These are phyloP conservation scores for Pangasianodon gigas DNA, from an alignment of 2,113 vertebrate species.

Conservation along the genomic window DNA sequence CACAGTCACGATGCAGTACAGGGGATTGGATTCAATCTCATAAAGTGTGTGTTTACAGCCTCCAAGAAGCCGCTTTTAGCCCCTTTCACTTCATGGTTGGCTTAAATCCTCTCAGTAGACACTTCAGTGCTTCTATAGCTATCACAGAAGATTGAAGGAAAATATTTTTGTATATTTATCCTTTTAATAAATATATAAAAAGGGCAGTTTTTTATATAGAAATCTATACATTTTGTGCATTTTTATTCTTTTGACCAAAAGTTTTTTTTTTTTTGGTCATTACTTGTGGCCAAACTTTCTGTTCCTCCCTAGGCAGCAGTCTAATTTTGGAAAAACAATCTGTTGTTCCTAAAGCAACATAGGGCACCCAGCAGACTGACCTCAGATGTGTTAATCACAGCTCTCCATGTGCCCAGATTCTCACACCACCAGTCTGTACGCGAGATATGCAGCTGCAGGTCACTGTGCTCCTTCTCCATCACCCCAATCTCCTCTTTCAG, in stretches of 20 bases:
- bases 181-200: not conserved
- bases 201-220: not conserved
- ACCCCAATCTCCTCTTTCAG: conserved; percentile 92
- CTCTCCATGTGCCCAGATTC: conserved; percentile 92
- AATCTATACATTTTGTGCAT: not conserved
- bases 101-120: not conserved
- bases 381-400: conserved; percentile 83
- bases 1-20: not conserved
- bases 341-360: not conserved
- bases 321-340: not conserved
- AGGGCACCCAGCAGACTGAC: conserved; percentile 63
- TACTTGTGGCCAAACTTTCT: not conserved
- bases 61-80: not conserved
- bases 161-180: not conserved
- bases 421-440: conserved; percentile 99
- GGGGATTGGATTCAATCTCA: not conserved
- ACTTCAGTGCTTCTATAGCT: not conserved
- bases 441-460: conserved; percentile 91
- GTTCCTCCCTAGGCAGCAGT: not conserved
- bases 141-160: not conserved
- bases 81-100: not conserved
- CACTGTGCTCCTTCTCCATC: conserved; percentile 91
- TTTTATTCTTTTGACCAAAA: not conserved
- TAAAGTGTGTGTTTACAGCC: not conserved
- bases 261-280: not conserved